Conservation (phyloP, 2,888 invertebrate species). For the Sarcophaga rosellei region DNA sequence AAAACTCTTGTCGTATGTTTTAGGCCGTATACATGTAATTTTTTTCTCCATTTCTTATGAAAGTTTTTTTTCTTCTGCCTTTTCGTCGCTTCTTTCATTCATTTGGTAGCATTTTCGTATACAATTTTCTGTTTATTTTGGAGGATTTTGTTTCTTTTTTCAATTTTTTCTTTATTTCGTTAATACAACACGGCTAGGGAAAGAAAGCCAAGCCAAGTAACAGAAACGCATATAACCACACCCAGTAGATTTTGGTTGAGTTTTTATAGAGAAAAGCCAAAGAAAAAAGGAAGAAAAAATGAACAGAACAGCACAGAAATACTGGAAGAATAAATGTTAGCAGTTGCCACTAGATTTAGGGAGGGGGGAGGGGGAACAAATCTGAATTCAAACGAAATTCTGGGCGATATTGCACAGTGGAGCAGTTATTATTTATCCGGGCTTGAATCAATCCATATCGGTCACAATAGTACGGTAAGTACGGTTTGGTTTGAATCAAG, state of each 20-base stretch:
- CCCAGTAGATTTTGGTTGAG: slow-evolving; percentile 50
- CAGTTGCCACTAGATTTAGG: slow-evolving; percentile 47
- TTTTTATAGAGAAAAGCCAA: background rate
- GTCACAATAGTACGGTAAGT: too few species aligned
- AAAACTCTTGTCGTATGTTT: slow-evolving; percentile 33
- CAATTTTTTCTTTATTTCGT: background rate
- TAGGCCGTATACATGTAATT: slow-evolving; percentile 46
- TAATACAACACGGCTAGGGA: slow-evolving; percentile 28
- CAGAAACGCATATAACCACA: slow-evolving; percentile 66
- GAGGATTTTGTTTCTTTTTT: slow-evolving; percentile 10
- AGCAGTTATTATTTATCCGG: too few species aligned
- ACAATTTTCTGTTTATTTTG: slow-evolving; percentile 30
- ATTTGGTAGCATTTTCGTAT: slow-evolving; percentile 18
- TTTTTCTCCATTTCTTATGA: slow-evolving; percentile 16
- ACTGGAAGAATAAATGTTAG: background rate
- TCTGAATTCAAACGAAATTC: background rate
- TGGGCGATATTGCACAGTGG: slow-evolving; percentile 40
- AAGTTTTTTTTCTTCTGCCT: slow-evolving; percentile 11
- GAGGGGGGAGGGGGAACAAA: slow-evolving; percentile 13
- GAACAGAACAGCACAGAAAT: too few species aligned
- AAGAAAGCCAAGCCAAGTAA: slow-evolving; percentile 53
- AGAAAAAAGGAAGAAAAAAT: background rate
- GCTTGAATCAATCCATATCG: too few species aligned
- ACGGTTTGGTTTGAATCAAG: too few species aligned
- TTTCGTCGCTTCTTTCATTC: background rate